Evolutionary conservation across 1,140 invertebrate genomes (phyloP), one percentile per base, ranked within the genome.

Genomic region (Drosophila aff.): DNA sequence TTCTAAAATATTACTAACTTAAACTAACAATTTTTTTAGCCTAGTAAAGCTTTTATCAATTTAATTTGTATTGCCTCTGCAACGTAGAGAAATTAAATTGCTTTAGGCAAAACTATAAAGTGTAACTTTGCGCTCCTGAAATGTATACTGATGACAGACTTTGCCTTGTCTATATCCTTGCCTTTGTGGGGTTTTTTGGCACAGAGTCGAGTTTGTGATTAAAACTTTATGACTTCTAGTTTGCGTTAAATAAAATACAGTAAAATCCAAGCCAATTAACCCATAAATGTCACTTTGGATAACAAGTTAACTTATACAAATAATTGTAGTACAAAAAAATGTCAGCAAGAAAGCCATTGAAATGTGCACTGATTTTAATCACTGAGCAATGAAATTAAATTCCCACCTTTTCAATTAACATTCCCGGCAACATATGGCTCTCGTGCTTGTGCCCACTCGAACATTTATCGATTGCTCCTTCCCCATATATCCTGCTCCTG

Each of bases 361-460:
- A 28, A 52, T 11, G 18, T 16, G 23, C 40, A 28, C 15, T 15
- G 47, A 58, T 49, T 72, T 72, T 47, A 72, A 71, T 71, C 53
- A 72, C 18, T 13, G 65, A 21, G 26, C 33, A 59, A 43, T 41
- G 52, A 26, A 41, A 59, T 59, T 49, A 49, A 58, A 58, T 61
- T 31, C 52, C 16, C 36, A 23, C 21, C 53, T 31, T 44, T 73
- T 73, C 69, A 73, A 74, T 74, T 52, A 52, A 43, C 38, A 43
- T 50, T 50, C 55, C 50, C 46, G 23, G 71, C 68, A 73, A 74
- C 68, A 74, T 74, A 68, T 74, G 67, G 68, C 55, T 23, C 8
- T 18, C 16, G 28, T 33, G 26, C 38, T 23, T 18, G 4, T 47
- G 21, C 47, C 23, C 62, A 38, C 46, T 40, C 18, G 28, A 61